Percentiles rank a stretch among this genome's conserved stretches.
phyloP scores from a whole-genome alignment of 2,888 invertebrate species.

The Standfussiana lucernea region DNA sequence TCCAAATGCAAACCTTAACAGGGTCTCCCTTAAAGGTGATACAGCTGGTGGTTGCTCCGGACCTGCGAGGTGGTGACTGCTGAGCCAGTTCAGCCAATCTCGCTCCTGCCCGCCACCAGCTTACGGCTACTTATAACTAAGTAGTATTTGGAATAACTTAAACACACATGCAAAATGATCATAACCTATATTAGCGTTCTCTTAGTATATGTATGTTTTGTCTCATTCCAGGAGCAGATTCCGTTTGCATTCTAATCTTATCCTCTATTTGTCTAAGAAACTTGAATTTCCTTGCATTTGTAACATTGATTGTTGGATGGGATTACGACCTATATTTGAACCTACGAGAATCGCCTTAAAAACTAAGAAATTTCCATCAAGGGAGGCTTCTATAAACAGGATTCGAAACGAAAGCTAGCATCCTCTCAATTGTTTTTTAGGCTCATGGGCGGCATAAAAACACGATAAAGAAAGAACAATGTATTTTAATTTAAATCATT shows the following conservation, averaged over 20 bases:
- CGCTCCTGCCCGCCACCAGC: conserved; percentile 28
- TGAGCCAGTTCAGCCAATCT: conserved; percentile 31
- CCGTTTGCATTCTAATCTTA: neutral
- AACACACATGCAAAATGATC: conserved; percentile 34
- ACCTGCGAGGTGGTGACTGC: conserved; percentile 4
- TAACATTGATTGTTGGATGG: neutral
- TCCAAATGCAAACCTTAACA: conserved; percentile 40
- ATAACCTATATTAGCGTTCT: neutral
- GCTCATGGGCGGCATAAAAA: too few species aligned
- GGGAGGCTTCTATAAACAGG: neutral
- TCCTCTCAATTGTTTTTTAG: too few species aligned
- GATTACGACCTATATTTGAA: neutral
- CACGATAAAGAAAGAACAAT: too few species aligned
- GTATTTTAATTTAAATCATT: neutral
- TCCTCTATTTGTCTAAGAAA: neutral
- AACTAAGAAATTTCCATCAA: neutral
- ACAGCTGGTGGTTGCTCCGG: conserved; percentile 24
- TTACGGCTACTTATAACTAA: conserved; percentile 23
- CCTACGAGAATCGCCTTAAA: neutral
- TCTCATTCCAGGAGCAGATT: neutral
- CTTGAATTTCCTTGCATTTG: neutral
- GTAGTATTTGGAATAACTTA: conserved; percentile 15
- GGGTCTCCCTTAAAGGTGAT: conserved; percentile 1
- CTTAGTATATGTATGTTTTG: neutral
- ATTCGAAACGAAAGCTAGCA: neutral